These are phyloP conservation scores for Agriopis leucophaearia DNA, from an alignment of 2,888 invertebrate species.

Conservation along the genomic window DNA sequence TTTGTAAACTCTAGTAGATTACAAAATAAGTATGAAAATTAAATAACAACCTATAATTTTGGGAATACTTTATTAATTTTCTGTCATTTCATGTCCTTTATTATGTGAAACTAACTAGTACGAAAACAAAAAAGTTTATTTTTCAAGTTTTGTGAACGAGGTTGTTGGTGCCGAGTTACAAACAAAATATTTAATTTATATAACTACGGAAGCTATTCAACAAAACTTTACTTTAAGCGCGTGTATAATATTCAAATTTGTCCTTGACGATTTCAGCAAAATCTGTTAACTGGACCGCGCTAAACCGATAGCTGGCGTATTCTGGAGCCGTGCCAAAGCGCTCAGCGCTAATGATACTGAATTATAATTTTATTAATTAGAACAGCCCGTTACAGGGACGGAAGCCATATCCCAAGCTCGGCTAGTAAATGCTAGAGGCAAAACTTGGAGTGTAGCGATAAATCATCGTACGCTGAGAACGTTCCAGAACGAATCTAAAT, in stretches of 20 bases:
- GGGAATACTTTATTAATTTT: no score
- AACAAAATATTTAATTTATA: not conserved
- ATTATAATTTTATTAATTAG: slow-evolving; percentile 70
- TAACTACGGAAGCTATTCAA: not conserved
- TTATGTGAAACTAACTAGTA: not conserved
- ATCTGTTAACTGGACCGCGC: slow-evolving; percentile 72
- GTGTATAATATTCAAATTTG: slow-evolving; percentile 40
- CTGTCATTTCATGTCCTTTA: no score
- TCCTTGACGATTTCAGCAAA: slow-evolving; percentile 65
- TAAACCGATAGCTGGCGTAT: slow-evolving; percentile 62
- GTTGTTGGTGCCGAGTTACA: no score
- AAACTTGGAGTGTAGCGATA: slow-evolving; percentile 50
- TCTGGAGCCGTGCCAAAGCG: slow-evolving; percentile 69
- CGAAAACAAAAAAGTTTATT: not conserved
- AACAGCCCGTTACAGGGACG: slow-evolving; percentile 50
- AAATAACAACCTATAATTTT: no score
- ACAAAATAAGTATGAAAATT: no score
- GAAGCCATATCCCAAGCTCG: slow-evolving; percentile 39
- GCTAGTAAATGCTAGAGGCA: slow-evolving; percentile 43
- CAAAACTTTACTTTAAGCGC: not conserved
- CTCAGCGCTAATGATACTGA: slow-evolving; percentile 65
- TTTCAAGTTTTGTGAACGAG: no score
- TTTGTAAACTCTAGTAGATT: no score
- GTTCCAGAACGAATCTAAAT: slow-evolving; percentile 65
- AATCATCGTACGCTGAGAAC: slow-evolving; percentile 60